These are phyloP conservation scores for Patella ulyssiponensis DNA, from an alignment of 2,888 invertebrate species.

Conservation along the genomic window DNA sequence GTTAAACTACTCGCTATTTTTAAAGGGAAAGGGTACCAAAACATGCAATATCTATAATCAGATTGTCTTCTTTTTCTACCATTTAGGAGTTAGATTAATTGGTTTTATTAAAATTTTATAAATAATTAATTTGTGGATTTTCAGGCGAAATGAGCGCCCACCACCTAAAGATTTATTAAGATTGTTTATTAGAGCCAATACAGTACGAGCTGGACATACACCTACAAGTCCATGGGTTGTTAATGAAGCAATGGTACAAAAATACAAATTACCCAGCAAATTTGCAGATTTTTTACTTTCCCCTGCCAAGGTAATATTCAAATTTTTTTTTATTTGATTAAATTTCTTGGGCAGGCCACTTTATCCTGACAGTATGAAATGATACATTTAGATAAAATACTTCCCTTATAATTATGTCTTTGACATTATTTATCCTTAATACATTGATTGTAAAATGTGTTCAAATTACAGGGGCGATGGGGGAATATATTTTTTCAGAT, in stretches of 20 bases:
- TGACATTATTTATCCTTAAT: too few species aligned
- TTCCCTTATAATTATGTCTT: too few species aligned
- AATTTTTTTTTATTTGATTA: too few species aligned
- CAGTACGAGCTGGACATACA: constrained; percentile 65
- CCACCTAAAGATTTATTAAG: constrained; percentile 71
- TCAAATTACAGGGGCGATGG: too few species aligned
- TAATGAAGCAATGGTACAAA: constrained; percentile 66
- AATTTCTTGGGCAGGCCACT: too few species aligned
- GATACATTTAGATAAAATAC: too few species aligned
- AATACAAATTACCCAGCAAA: constrained; percentile 67
- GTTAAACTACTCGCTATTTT: too few species aligned
- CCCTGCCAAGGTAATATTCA: constrained; percentile 55
- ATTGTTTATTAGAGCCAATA: constrained; percentile 70
- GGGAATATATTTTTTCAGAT: too few species aligned
- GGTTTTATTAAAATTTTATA: neutral
- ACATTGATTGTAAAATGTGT: too few species aligned
- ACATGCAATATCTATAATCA: too few species aligned
- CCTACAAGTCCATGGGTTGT: constrained; percentile 72
- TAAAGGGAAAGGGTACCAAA: too few species aligned
- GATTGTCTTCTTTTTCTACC: neutral
- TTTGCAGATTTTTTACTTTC: constrained; percentile 69
- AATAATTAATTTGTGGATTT: neutral
- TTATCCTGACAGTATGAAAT: too few species aligned
- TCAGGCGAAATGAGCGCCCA: constrained; percentile 61
- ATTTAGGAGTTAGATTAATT: neutral